phyloP scores from a whole-genome alignment of 1,140 invertebrate species.

The Drosophila kanapiae region DNA sequence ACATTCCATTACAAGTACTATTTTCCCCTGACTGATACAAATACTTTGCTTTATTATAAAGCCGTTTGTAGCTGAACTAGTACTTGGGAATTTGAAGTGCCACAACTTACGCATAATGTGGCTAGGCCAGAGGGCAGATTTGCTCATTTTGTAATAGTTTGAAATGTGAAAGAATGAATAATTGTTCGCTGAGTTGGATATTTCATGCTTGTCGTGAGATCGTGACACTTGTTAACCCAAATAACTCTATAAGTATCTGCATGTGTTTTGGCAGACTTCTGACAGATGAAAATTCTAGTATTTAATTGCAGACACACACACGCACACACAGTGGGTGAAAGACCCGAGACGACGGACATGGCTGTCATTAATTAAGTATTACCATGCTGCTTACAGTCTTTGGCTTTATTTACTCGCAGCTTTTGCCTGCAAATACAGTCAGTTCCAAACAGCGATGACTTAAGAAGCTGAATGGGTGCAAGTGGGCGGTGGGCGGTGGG shows the following conservation, averaged over 20 bases:
- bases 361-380: conserved; percentile 47
- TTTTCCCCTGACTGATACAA: too few species aligned
- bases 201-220: not conserved
- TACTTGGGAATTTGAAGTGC: not conserved
- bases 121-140: too few species aligned
- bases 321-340: not conserved
- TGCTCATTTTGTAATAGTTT: not conserved
- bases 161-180: not conserved
- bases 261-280: not conserved
- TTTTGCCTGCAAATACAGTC: conserved; percentile 18
- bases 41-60: not conserved
- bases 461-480: conserved; percentile 22
- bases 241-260: not conserved
- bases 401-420: conserved; percentile 6
- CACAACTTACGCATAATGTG: not conserved
- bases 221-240: conserved; percentile 16
- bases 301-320: conserved; percentile 4
- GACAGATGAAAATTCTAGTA: conserved; percentile 4
- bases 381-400: conserved; percentile 9
- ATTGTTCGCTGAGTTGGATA: not conserved
- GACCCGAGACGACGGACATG: not conserved
- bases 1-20: too few species aligned
- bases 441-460: conserved; percentile 48
- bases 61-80: not conserved
- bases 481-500: not conserved